Base-by-base conservation (phyloP, 2,797 vertebrate genomes). In the Semotilus atromaculatus region DNA sequence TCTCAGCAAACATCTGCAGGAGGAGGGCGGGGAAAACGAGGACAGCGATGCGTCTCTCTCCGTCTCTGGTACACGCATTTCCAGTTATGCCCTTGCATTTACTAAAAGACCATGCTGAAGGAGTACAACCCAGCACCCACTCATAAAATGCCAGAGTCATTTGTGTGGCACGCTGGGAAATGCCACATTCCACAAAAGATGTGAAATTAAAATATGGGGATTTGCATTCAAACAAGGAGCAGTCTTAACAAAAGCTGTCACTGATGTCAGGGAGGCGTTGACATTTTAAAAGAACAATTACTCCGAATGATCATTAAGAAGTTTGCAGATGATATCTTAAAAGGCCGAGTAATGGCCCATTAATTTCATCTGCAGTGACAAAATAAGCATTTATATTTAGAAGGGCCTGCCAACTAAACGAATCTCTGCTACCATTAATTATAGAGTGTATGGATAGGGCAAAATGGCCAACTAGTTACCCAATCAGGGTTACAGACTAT, bases 1-100 rank as follows among this genome's bases (percentile, higher is more conserved):
- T 90, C 82, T 85, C 86, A 81, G 58, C 75, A 83, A 91, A 92
- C 91, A 92, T 92, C 91, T 93, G 91, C 90, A 93, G 89, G 58
- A 60, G 90, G 74, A 71, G 16, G 87, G 80, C 66, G 85, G 71
- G 87, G 86, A 89, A 90, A 92, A 90, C 53, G n/a, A 89, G 86
- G 87, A 91, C 89, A 81, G 45, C 19, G n/a, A 31, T 23, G 29
- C 55, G 29, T 66, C 72, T 48, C 19, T 60, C 60, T 14, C 38
- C 10, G 53, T 68, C 38, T 58, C 68, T 38, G 23, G 38, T 31
- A 23, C 43, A 55, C 6, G 51, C 43, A 21, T 43, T 82, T 80
- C 60, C 53, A 86, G 66, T 72, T 55, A 78, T 70, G 48, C 66
- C 80, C 82, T 77, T 81, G 74, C 43, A 82, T 75, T 71, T 62